A percentile compares a stretch with the other conserved stretches of the same genome.
Evolutionary conservation across 2,113 vertebrate genomes (phyloP).

Genomic region (Pyxicephalus adspersus): DNA sequence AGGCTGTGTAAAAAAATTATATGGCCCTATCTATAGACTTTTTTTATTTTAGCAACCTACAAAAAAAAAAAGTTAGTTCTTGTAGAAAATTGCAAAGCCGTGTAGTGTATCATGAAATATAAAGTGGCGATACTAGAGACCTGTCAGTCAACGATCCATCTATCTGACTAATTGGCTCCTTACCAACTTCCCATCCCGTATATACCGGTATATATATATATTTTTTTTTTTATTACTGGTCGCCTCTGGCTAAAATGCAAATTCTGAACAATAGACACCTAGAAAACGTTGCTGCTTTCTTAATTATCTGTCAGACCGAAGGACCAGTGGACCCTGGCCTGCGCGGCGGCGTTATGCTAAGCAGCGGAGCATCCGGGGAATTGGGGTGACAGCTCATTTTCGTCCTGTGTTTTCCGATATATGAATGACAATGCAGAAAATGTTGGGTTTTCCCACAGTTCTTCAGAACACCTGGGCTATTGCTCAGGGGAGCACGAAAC

Average conservation of each 20-base stretch:
- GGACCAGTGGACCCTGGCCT: slow-evolving; percentile 87
- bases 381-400: slow-evolving; percentile 99
- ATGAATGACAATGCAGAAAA: slow-evolving; percentile 95
- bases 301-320: slow-evolving; percentile 97
- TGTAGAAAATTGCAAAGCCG: slow-evolving; percentile 80
- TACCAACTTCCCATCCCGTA: slow-evolving; percentile 97
- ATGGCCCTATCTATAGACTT: slow-evolving; percentile 74
- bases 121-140: slow-evolving; percentile 91
- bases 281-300: slow-evolving; percentile 96
- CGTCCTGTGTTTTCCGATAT: slow-evolving; percentile 86
- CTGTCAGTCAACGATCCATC: slow-evolving; percentile 99
- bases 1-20: slow-evolving; percentile 68
- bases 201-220: slow-evolving; percentile 60
- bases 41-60: slow-evolving; percentile 77
- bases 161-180: slow-evolving; percentile 99
- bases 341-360: slow-evolving; percentile 96
- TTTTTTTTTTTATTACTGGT: slow-evolving; percentile 99
- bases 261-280: slow-evolving; percentile 90
- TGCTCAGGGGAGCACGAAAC: slow-evolving; percentile 94
- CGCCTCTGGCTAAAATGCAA: slow-evolving; percentile 99
- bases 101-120: slow-evolving; percentile 87
- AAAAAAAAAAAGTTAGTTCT: slow-evolving; percentile 77
- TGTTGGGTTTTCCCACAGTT: slow-evolving; percentile 83
- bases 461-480: slow-evolving; percentile 87
- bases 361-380: slow-evolving; percentile 99